Percentiles rank a stretch among this genome's conserved stretches.
Conservation (phyloP, 2,888 invertebrate species). For the Copidosoma aretas region DNA sequence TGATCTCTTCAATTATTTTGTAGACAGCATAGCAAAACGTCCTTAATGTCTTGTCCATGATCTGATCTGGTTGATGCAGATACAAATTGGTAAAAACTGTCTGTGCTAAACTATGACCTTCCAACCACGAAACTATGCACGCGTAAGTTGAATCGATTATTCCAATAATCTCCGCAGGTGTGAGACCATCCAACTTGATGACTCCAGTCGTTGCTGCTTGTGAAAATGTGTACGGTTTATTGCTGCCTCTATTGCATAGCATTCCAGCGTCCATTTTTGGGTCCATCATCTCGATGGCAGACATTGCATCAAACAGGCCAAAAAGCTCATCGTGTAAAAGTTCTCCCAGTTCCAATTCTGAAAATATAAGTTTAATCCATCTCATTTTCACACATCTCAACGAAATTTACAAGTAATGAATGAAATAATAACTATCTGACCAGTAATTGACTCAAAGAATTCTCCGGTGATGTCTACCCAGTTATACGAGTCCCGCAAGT, state of each 20-base stretch:
- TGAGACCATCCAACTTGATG: slow-evolving; percentile 78
- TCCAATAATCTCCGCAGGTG: slow-evolving; percentile 83
- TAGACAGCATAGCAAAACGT: slow-evolving; percentile 87
- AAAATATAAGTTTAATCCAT: slow-evolving; percentile 15
- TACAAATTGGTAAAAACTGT: slow-evolving; percentile 97
- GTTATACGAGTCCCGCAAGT: slow-evolving; percentile 64
- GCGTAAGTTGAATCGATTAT: slow-evolving; percentile 93
- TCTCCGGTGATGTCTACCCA: slow-evolving; percentile 75
- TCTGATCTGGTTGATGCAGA: slow-evolving; percentile 86
- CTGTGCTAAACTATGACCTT: slow-evolving; percentile 95
- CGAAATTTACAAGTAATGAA: neutral
- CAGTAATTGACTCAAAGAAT: slow-evolving; percentile 70
- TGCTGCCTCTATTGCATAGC: slow-evolving; percentile 87
- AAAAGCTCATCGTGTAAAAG: slow-evolving; percentile 88
- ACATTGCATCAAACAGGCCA: slow-evolving; percentile 98
- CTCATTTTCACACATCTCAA: neutral
- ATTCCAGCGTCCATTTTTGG: slow-evolving; percentile 99
- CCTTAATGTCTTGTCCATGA: slow-evolving; percentile 82
- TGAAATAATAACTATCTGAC: slow-evolving; percentile 54
- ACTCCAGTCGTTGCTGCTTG: slow-evolving; percentile 83
- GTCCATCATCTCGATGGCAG: slow-evolving; percentile 99
- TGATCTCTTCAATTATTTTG: slow-evolving; percentile 87
- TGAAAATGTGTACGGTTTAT: slow-evolving; percentile 84
- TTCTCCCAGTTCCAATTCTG: slow-evolving; percentile 87
- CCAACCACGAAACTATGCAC: slow-evolving; percentile 95